phyloP scores from a whole-genome alignment of 1,140 invertebrate genomes.

The Aphis craccivora region DNA sequence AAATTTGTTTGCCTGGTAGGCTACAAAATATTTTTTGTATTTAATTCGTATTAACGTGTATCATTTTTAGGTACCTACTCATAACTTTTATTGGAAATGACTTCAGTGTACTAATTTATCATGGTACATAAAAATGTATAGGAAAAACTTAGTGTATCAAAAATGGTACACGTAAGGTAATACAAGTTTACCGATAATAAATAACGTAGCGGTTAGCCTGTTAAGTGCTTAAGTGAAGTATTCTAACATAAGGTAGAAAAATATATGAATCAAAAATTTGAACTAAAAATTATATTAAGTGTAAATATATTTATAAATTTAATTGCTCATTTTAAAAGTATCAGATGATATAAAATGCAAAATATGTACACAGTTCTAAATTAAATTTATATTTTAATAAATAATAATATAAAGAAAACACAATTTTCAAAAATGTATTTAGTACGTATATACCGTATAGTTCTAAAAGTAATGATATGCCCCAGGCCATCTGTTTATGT shows the following conservation, averaged over 20 bases:
- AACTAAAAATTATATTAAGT: background rate
- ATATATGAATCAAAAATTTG: background rate
- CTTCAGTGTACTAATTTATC: no score
- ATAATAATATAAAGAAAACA: background rate
- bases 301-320: background rate
- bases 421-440: background rate
- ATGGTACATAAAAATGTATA: no score
- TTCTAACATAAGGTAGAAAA: background rate
- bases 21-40: no score
- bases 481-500: background rate
- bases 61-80: no score
- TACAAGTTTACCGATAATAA: no score
- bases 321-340: background rate
- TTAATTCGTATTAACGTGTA: no score
- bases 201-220: no score
- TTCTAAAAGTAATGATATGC: background rate
- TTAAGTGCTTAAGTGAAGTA: background rate
- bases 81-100: no score
- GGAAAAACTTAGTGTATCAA: no score
- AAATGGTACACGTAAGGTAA: no score
- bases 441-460: background rate
- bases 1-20: no score
- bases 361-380: background rate
- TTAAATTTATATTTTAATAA: background rate
- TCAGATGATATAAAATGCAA: background rate